These are phyloP conservation scores for Chaunax sp. DNA, from an alignment of 2,797 vertebrate genomes.

Conservation along the genomic window DNA sequence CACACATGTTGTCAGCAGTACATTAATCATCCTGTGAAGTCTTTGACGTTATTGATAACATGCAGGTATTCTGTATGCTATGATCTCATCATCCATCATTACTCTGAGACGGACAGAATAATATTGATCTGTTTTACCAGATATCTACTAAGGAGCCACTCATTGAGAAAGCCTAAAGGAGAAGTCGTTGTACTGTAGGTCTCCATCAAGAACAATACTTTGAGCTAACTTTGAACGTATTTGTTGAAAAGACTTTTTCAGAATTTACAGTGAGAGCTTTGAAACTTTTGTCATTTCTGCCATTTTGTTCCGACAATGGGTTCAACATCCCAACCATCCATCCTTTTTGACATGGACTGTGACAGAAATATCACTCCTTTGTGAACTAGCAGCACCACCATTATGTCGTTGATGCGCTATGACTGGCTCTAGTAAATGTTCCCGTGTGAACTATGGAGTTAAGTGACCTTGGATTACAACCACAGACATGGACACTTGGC, in stretches of 20 bases:
- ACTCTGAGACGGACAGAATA: slow-evolving; percentile 16
- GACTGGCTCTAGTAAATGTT: slow-evolving; percentile 35
- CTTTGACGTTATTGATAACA: slow-evolving; percentile 49
- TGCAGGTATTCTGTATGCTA: slow-evolving; percentile 33
- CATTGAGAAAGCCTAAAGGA: not conserved
- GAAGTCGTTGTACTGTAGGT: not conserved
- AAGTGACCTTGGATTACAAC: slow-evolving; percentile 64
- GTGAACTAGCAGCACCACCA: slow-evolving; percentile 41
- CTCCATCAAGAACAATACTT: slow-evolving; percentile 2
- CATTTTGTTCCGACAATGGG: not conserved
- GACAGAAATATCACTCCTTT: slow-evolving; percentile 28
- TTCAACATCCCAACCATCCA: slow-evolving; percentile 28
- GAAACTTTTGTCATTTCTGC: not conserved
- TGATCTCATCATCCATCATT: slow-evolving; percentile 48
- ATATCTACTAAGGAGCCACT: slow-evolving; percentile 25
- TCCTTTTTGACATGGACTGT: slow-evolving; percentile 36
- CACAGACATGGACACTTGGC: slow-evolving; percentile 51
- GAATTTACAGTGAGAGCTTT: not conserved
- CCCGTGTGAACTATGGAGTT: slow-evolving; percentile 34
- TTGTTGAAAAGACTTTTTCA: not conserved
- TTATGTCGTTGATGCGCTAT: slow-evolving; percentile 27
- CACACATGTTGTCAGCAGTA: slow-evolving; percentile 32
- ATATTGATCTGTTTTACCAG: slow-evolving; percentile 52
- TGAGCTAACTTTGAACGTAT: not conserved
- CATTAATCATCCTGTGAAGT: slow-evolving; percentile 38